Evolutionary conservation across 2,888 invertebrate genomes (phyloP), one percentile per base, ranked within the genome.

Genomic region (Diploptera punctata): DNA sequence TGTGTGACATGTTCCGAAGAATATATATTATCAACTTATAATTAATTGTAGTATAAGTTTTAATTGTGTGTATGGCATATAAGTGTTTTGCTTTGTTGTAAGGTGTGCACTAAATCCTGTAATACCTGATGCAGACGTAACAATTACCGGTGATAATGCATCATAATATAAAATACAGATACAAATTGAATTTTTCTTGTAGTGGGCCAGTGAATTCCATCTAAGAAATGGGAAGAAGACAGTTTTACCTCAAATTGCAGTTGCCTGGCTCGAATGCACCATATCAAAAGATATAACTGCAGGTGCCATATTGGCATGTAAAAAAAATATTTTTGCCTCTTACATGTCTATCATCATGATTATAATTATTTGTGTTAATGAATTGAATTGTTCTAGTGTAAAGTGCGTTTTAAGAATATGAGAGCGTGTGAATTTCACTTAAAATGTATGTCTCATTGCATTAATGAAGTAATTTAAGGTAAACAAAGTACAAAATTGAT

Each of bases 401-500:
- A 13, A 57, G 16, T 57, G 57, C 5, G 29, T 57, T 26, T 29
- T 13, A 3, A n/a, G 26, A 21, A 24, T 16, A 49, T 9, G 29
- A 19, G 67, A 29, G 44, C 29, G 69, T 38, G 26, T 60, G 60
- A 52, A 26, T 54, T n/a, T 69, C 26, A 44, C 24, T 49, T 10
- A 26, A n/a, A n/a, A 67, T 16, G 47, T 67, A 47, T 67, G 67
- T 49, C 43, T 69, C 57, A n/a, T n/a, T 31, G 49, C 38, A 62
- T 71, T 67, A n/a, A n/a, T 52, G 49, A 71, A 65, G 52, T 49
- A 71, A 69, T 71, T 54, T 71, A 71, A 71, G 71, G 54, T 49
- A 71, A 71, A 62, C 62, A 71, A 71, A 71, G 71, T 71, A 71
- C 71, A 71, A 71, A 71, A 71, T 44, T 60, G 38, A 65, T 71